Evolutionary conservation across 2,797 vertebrate genomes (phyloP).

Genomic region (Pteronotus mesoamericanus): DNA sequence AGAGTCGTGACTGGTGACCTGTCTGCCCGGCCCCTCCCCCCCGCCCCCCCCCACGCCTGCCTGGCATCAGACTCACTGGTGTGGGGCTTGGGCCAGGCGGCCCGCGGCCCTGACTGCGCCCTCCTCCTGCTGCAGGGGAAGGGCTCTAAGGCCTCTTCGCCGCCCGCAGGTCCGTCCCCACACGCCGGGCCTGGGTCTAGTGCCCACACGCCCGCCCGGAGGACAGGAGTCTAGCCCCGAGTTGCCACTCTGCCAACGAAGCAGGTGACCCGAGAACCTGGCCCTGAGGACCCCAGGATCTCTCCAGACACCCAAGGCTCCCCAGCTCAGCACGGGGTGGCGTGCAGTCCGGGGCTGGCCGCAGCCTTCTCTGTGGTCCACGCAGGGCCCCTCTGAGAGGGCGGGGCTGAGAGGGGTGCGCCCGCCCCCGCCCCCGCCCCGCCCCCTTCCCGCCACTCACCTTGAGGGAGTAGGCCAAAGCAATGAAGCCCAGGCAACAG

Average conservation of each 20-base stretch:
- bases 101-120: not conserved
- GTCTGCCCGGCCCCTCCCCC: not conserved
- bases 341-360: not conserved
- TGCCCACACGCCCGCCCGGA: not conserved
- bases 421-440: rapidly evolving
- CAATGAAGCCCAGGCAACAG: constrained; percentile 88
- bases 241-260: rapidly evolving
- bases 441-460: constrained; percentile 67
- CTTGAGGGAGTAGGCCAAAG: constrained; percentile 87
- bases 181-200: not conserved
- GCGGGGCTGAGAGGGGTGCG: not conserved
- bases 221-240: not conserved
- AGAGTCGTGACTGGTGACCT: not conserved
- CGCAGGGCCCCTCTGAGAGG: not conserved
- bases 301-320: not conserved
- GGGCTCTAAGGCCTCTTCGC: not conserved
- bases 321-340: not conserved
- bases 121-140: not conserved
- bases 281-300: not conserved
- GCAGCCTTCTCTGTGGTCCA: not conserved
- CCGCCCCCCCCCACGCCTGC: rapidly evolving
- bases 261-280: not conserved
- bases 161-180: not conserved
- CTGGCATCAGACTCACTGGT: rapidly evolving
- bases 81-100: not conserved